Evolutionary conservation across 2,888 invertebrate genomes (phyloP), one percentile per base, ranked within the genome.

Genomic region (Tenthredo distinguenda): DNA sequence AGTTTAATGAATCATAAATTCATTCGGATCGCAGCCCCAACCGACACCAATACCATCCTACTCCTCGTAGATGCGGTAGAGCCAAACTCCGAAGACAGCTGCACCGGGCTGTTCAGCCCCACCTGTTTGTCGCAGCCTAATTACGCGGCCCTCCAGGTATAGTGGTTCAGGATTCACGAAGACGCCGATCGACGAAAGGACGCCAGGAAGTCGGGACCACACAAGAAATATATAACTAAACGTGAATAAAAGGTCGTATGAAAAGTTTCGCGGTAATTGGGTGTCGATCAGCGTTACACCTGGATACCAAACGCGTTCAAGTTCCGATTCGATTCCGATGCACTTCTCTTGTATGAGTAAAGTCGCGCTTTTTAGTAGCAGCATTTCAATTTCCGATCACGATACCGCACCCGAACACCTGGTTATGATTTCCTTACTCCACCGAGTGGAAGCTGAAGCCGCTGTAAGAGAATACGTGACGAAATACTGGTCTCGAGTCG

Each of bases 81-180:
- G 50, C 47, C 68, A 71, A 83, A 83, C 68, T 26, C 68, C 31
- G 2, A 81, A 81, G 81, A 81, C 85, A 87, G 91, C 91, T 91
- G 91, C 91, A 90, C 90, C 90, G 88, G 40, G 47, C 34, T 83
- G 26, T 71, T 89, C 88, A 87, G 90, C 86, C 89, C 91, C 91
- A 91, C 91, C 91, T 91, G 91, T 91, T 91, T 91, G 90, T 91
- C 90, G 89, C 88, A 68, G 83, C 89, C 91, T 91, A 91, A 91
- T 91, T 91, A 91, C 90, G 88, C 83, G 83, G 50, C 34, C 40
- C 37, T 68, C 65, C 47, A 47, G 43, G 58, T 50, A 83, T 81
- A 62, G 62, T 26, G 62, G 81, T 40, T 50, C 81, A 26, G 62
- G 81, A 83, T 65, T 65, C 65, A 71, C 65, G 47, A 37, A 83